Base-by-base conservation (phyloP, 2,888 invertebrate genomes). In the Drosophila cracens region DNA sequence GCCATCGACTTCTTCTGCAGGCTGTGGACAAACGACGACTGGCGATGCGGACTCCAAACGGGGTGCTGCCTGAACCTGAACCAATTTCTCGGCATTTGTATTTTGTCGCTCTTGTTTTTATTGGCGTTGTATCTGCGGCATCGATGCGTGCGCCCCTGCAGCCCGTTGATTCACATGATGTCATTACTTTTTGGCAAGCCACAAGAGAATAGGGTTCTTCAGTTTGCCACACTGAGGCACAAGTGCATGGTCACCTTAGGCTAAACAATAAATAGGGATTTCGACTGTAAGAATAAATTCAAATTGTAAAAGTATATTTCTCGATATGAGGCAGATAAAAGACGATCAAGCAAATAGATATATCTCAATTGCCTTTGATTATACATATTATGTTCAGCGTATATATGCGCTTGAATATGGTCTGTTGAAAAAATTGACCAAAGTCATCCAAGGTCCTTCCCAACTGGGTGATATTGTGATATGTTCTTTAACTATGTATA, bases 1-100 rank as follows among this genome's bases (percentile, higher is more conserved):
- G 54, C 57, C 56, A 61, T 70, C 49, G 68, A 76, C 81, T 80
- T 80, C 81, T 80, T 78, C 40, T 60, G 76, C 79, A 81, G 81
- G 80, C 90, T 81, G 86, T 81, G 90, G 83, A 76, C 82, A 80
- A 80, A 81, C 79, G 84, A 74, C 87, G 85, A 91, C 91, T 91
- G 83, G 91, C 76, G 56, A 61, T 69, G 56, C 78, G 82, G 70
- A 74, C 79, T 81, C 74, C 71, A 68, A 80, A 81, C 79, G 72
- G 62, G 68, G 73, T 83, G 81, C 68, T 68, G 76, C 65, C 62
- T 81, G 77, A 83, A 77, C 76, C 75, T 85, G 76, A 82, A 85
- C 75, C 81, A 86, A 87, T 91, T 77, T 76, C 72, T 81, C 75
- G 78, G 61, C 84, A 75, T 71, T 83, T 75, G 75, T 74, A 60